Evolutionary conservation across 2,888 invertebrate species (phyloP), one percentile per base, ranked within the genome.

Genomic region (Buathra laborator): DNA sequence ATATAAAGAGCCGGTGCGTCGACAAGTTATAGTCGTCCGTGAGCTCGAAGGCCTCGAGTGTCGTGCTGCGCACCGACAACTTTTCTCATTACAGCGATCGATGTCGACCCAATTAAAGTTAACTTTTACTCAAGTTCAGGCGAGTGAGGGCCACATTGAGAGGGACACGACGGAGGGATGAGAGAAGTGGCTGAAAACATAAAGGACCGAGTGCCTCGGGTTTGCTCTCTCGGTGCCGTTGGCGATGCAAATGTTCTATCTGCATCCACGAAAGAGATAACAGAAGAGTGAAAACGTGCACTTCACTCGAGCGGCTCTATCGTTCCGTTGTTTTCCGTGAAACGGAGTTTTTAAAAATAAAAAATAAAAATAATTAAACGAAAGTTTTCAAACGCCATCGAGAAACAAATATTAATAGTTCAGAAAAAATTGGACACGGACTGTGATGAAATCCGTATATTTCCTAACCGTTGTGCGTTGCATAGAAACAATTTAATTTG

Each of bases 1-100:
- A 32, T 59, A 59, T 24, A 64, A 59, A 74, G 53, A 56, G 67
- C 46, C 70, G 71, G 68, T 81, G 72, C 74, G 75, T 82, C 56
- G 66, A 53, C 53, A 51, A 51, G 16, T 66, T 56, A 44, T 62
- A 59, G 19, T 72, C n/a, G 70, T 76, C 51, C 66, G 71, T 51
- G 56, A 44, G 62, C 76, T 72, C 46, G 67, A 82, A 67, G 46
- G 48, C n/a, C 4, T 59, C 59, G 46, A 71, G 72, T 83, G 76
- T 76, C 68, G 88, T 85, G 84, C 84, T 85, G 84, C 84, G 86
- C 83, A 81, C 84, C 86, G 85, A 85, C 84, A 92, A 92, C 91
- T 92, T 92, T 92, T 92, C 92, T 92, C 92, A 92, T 92, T 92
- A 92, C 88, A 87, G 87, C 89, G 91, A 92, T 92, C 91, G 91